These are phyloP conservation scores for Sciurus vulgaris DNA, from an alignment of 2,797 vertebrate species.

Conservation along the genomic window DNA sequence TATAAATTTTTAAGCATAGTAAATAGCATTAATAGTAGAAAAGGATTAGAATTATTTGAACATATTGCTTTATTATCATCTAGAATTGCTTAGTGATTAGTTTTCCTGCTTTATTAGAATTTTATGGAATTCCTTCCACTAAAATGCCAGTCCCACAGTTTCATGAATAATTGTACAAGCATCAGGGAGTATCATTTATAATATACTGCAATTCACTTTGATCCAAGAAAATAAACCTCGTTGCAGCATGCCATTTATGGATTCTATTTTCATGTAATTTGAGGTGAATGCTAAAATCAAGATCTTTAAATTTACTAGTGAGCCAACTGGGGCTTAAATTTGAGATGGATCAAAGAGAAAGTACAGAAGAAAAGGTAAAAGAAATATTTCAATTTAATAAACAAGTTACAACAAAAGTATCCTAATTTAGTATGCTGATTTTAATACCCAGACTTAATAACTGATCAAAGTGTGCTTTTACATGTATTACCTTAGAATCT, in stretches of 20 bases:
- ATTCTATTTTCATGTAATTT: constrained; percentile 71
- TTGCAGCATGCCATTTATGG: constrained; percentile 63
- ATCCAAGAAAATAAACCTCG: constrained; percentile 75
- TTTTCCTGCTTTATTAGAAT: constrained; percentile 78
- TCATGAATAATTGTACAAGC: constrained; percentile 78
- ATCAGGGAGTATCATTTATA: constrained; percentile 76
- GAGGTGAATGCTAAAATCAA: constrained; percentile 64
- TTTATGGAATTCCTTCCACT: constrained; percentile 70
- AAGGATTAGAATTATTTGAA: constrained; percentile 70
- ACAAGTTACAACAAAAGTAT: constrained; percentile 39
- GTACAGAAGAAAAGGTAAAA: background rate
- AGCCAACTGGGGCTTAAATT: background rate
- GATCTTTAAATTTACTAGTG: constrained; percentile 61
- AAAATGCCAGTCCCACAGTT: constrained; percentile 76
- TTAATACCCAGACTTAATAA: constrained; percentile 5
- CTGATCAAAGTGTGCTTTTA: background rate
- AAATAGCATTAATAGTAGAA: constrained; percentile 53
- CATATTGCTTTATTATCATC: constrained; percentile 67
- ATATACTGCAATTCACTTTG: constrained; percentile 78
- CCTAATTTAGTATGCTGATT: constrained; percentile 35
- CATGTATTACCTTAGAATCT: background rate
- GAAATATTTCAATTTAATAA: constrained; percentile 51
- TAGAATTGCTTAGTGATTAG: constrained; percentile 74
- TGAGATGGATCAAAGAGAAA: background rate
- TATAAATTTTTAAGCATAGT: constrained; percentile 63